Percentiles rank a stretch among this genome's conserved stretches.
Evolutionary conservation across 2,797 vertebrate genomes (phyloP).

Genomic region (Microtus obscurus): DNA sequence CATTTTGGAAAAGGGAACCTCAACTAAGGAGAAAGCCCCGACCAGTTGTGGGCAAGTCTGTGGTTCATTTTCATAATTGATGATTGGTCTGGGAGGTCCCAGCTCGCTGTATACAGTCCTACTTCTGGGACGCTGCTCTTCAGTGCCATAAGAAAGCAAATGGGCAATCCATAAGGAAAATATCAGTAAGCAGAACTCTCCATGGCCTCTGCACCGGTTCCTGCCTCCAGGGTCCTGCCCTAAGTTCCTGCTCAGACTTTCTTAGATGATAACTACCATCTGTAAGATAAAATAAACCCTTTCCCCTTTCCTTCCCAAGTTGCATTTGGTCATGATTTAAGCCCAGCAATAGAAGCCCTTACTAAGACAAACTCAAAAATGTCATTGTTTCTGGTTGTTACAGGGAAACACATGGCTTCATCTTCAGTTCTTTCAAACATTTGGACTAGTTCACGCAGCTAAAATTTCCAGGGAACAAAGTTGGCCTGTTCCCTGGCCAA

Average conservation of each 20-base stretch:
- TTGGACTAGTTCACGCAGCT: neutral
- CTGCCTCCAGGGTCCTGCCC: neutral
- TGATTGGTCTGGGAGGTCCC: neutral
- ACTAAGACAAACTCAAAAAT: neutral
- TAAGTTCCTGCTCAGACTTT: neutral
- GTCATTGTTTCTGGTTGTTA: neutral
- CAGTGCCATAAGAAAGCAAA: neutral
- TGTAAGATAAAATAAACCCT: neutral
- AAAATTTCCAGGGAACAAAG: neutral
- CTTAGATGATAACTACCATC: neutral
- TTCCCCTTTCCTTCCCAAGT: neutral
- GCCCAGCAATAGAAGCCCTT: neutral
- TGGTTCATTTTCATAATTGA: neutral
- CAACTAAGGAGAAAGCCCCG: neutral
- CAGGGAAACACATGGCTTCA: neutral
- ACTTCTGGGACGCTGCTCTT: neutral
- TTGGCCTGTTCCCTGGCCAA: neutral
- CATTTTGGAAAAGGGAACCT: neutral
- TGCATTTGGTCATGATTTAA: neutral
- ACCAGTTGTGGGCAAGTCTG: neutral
- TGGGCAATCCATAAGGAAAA: too few relatives aligned
- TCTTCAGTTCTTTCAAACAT: slow-evolving; percentile 28
- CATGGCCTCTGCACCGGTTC: neutral
- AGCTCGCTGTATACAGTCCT: neutral
- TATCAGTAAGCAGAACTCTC: neutral